Conservation (phyloP, 2,888 invertebrate species). For the Plusia festucae region DNA sequence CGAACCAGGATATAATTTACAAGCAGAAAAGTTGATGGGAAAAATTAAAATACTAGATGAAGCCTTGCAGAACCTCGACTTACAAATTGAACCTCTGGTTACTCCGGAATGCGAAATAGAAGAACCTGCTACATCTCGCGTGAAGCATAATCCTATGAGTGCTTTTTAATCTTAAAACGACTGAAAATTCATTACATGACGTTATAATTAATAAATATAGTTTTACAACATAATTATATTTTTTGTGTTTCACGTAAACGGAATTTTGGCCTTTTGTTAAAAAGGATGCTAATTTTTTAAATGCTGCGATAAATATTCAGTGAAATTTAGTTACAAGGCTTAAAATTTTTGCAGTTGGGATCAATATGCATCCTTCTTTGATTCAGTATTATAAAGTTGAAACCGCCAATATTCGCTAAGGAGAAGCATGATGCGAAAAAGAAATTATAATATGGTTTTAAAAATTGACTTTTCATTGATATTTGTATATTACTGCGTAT, state of each 20-base stretch:
- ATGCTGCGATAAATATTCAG: no score
- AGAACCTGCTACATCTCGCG: conserved; percentile 40
- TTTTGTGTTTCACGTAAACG: not conserved
- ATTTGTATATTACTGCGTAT: no score
- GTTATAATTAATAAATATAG: not conserved
- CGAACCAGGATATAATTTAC: conserved; percentile 90
- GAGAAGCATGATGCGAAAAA: no score
- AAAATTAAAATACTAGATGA: conserved; percentile 85
- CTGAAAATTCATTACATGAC: not conserved
- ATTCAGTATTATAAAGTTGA: no score
- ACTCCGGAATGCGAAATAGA: conserved; percentile 68
- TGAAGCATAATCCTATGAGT: conserved; percentile 70
- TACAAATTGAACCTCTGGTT: conserved; percentile 79
- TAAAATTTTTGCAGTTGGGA: no score
- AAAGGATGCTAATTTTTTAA: no score
- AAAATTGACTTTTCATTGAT: no score
- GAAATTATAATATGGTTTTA: no score
- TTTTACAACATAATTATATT: not conserved
- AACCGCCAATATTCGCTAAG: no score
- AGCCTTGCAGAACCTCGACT: conserved; percentile 77
- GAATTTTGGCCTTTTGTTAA: not conserved
- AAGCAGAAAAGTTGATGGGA: conserved; percentile 86
- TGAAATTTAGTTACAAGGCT: no score
- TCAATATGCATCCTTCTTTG: no score
- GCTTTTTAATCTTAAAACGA: conserved; percentile 58